These are phyloP conservation scores for Nasonovia ribisnigri DNA, from an alignment of 2,888 invertebrate species.

Conservation along the genomic window DNA sequence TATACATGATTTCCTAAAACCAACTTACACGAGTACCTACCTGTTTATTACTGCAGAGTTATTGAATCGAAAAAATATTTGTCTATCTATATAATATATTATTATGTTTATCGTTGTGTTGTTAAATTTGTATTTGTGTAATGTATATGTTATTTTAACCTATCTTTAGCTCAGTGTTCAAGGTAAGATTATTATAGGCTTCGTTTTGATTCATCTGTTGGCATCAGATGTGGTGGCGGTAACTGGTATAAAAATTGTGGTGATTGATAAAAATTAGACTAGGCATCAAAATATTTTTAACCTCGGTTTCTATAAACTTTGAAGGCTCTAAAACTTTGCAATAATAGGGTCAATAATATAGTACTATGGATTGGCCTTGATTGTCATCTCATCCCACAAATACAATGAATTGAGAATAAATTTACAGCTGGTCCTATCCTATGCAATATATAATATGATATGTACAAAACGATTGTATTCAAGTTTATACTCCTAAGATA, in stretches of 20 bases:
- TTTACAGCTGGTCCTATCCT: background rate
- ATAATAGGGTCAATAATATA: background rate
- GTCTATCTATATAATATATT: background rate
- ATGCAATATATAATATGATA: background rate
- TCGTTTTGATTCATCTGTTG: background rate
- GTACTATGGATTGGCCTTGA: background rate
- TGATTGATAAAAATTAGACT: background rate
- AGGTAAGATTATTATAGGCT: background rate
- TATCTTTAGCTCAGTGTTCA: background rate
- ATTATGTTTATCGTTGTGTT: background rate
- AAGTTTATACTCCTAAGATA: background rate
- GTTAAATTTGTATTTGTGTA: background rate
- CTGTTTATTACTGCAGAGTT: background rate
- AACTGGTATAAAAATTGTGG: background rate
- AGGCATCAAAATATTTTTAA: background rate
- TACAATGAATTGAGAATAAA: background rate
- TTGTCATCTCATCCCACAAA: background rate
- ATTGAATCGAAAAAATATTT: background rate
- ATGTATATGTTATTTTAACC: background rate
- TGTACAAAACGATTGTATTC: background rate
- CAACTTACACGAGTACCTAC: background rate
- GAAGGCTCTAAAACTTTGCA: background rate
- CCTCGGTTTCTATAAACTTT: background rate
- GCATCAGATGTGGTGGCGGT: background rate
- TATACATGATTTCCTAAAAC: background rate